phyloP scores from a whole-genome alignment of 1,140 invertebrate genomes.

The Neoseiulus cucumeris region DNA sequence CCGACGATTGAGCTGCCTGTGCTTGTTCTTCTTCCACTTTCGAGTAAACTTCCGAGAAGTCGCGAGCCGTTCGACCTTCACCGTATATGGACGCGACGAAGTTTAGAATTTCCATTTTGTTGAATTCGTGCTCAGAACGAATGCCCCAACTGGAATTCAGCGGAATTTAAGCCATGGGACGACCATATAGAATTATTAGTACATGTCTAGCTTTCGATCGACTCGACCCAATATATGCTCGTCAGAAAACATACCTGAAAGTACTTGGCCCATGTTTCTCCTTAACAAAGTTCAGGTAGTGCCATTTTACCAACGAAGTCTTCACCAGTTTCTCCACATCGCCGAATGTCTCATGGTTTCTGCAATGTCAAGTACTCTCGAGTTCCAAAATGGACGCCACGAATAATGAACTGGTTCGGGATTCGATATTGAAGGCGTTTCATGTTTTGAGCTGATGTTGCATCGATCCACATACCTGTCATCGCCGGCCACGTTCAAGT shows the following conservation, averaged over 20 bases:
- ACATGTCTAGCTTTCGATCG: too few species aligned
- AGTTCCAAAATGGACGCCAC: neutral
- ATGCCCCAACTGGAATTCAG: neutral
- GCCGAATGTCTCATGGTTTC: neutral
- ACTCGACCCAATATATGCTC: too few species aligned
- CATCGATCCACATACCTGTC: neutral
- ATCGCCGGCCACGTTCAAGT: neutral
- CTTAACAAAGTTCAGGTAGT: neutral
- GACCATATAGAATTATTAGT: too few species aligned
- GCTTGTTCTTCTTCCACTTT: neutral
- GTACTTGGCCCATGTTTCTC: neutral
- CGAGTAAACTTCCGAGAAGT: neutral
- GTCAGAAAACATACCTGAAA: neutral
- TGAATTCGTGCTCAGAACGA: constrained; percentile 2
- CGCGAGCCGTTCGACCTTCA: neutral
- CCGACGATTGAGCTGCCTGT: neutral
- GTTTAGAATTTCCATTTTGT: neutral
- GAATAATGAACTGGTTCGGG: neutral
- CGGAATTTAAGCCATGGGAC: too few species aligned
- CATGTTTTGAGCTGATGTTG: too few species aligned
- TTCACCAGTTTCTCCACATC: constrained; percentile 1
- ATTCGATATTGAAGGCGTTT: too few species aligned
- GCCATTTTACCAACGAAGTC: neutral
- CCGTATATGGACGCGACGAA: neutral
- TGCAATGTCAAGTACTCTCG: neutral